A percentile compares a stretch with the other conserved stretches of the same genome.
phyloP scores from a whole-genome alignment of 2,797 vertebrate genomes.

The Nyctalus aviator region DNA sequence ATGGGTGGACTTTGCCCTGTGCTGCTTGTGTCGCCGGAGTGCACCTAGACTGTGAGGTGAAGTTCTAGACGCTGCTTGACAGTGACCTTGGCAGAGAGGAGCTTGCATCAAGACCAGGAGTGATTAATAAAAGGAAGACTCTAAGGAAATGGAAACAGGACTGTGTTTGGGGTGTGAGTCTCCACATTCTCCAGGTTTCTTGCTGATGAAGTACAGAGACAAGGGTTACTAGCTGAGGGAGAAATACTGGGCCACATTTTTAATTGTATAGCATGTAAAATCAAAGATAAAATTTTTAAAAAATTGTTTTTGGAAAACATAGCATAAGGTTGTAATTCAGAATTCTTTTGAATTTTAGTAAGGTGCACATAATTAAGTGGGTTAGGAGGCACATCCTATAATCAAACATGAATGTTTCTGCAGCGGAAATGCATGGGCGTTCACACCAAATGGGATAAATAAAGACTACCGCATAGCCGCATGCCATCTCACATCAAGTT shows the following conservation, averaged over 20 bases:
- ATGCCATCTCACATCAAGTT: not conserved
- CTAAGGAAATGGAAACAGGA: not conserved
- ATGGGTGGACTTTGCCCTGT: not conserved
- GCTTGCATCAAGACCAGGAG: not conserved
- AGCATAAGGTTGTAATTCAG: not conserved
- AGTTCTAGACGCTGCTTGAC: not conserved
- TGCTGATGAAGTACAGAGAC: not conserved
- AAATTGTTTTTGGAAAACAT: not conserved
- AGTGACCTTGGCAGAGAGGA: not conserved
- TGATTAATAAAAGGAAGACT: not conserved
- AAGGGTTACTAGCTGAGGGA: not conserved
- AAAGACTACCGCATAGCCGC: not conserved
- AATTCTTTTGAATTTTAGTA: not conserved
- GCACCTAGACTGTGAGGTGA: too few relatives aligned
- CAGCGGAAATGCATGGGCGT: not conserved
- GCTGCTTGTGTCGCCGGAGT: not conserved
- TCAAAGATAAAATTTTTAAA: not conserved
- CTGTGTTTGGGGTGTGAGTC: not conserved
- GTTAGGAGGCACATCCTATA: not conserved
- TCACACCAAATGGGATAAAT: not conserved
- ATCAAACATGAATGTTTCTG: not conserved
- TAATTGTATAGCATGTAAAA: not conserved
- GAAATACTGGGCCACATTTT: not conserved
- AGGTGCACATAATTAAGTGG: not conserved
- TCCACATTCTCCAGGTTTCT: not conserved